Evolutionary conservation across 1,140 invertebrate genomes (phyloP), one percentile per base, ranked within the genome.

Genomic region (Pogonognathellus flavescens): DNA sequence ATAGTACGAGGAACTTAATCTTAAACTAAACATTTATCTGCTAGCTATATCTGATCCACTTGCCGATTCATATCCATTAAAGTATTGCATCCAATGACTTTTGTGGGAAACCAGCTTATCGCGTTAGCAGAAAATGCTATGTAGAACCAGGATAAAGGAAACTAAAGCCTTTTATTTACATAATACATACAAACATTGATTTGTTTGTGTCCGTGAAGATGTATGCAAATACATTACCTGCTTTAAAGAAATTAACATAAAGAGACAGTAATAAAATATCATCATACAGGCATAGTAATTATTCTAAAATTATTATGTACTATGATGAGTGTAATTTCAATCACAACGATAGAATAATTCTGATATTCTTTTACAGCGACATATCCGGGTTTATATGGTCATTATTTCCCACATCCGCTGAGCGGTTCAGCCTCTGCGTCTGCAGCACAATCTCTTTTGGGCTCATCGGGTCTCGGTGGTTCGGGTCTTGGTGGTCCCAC

Each of bases 301-400:
- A n/a, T n/a, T n/a, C n/a, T n/a, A n/a, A n/a, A n/a, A n/a, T n/a
- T n/a, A n/a, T n/a, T n/a, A n/a, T n/a, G n/a, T n/a, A n/a, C n/a
- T n/a, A n/a, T n/a, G n/a, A n/a, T n/a, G n/a, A n/a, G n/a, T n/a
- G n/a, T n/a, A n/a, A n/a, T n/a, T n/a, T n/a, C n/a, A n/a, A n/a
- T n/a, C n/a, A n/a, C n/a, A n/a, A n/a, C n/a, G n/a, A n/a, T n/a
- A n/a, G n/a, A n/a, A n/a, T n/a, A n/a, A n/a, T n/a, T n/a, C n/a
- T n/a, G n/a, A n/a, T n/a, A n/a, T n/a, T n/a, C n/a, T 50, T 82
- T 86, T 72, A 16, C 82, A 88, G 88, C 88, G 7, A 50, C 88
- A 1, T 89, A 89, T 59, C 87, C 87, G 9, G 86, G 87, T 10
- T 62, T 89, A 13, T 89, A 89, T 41, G 86, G 88, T 18, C 87